phyloP scores from a whole-genome alignment of 2,113 vertebrate genomes.

The Centropus unirufus region DNA sequence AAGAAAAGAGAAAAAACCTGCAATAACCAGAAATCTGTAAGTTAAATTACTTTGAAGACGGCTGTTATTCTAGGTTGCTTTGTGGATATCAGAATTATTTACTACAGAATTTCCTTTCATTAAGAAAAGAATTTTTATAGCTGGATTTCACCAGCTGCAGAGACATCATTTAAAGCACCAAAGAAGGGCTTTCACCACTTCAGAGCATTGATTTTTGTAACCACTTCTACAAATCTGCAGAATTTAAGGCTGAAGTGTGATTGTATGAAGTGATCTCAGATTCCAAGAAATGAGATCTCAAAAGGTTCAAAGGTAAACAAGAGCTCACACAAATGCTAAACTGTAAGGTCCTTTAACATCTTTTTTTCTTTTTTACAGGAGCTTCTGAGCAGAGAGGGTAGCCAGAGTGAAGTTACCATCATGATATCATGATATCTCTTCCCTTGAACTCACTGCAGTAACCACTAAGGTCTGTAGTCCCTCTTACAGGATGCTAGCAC shows the following conservation, averaged over 20 bases:
- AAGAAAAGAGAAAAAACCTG: background rate
- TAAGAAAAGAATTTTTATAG: slow-evolving; percentile 5
- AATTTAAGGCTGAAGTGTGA: background rate
- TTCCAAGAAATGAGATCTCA: background rate
- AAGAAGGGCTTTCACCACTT: slow-evolving; percentile 17
- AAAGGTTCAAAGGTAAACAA: slow-evolving; percentile 22
- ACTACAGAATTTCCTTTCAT: slow-evolving; percentile 4
- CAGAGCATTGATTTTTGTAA: background rate
- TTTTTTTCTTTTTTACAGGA: background rate
- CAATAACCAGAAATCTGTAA: background rate
- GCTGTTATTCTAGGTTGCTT: background rate
- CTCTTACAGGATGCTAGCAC: background rate
- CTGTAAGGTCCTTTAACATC: background rate
- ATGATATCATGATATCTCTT: background rate
- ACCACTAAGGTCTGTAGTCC: background rate
- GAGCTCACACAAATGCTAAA: background rate
- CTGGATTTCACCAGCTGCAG: slow-evolving; percentile 4
- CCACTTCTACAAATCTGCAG: background rate
- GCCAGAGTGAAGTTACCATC: background rate
- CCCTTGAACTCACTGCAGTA: background rate
- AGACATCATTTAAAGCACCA: slow-evolving; percentile 6
- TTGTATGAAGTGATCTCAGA: slow-evolving; percentile 5
- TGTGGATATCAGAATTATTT: slow-evolving; percentile 4
- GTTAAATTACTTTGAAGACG: background rate
- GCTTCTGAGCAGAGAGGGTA: background rate